Percentiles rank a stretch among this genome's conserved stretches.
These are phyloP conservation scores for Sinocyclocheilus rhinocerous DNA, from an alignment of 2,113 vertebrate species.

Conservation along the genomic window DNA sequence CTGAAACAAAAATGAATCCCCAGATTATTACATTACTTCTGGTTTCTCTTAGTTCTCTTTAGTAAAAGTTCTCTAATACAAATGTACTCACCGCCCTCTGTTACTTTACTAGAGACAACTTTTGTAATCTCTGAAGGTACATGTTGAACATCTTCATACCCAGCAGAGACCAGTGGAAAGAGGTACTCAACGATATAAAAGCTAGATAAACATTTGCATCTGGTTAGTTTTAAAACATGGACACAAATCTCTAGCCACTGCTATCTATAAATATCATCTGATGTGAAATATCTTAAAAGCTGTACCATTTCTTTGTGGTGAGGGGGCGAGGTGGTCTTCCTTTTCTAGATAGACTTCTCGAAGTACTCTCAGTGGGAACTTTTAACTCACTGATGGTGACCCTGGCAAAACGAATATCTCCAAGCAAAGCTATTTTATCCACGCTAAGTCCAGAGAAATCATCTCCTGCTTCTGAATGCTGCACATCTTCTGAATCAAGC, in stretches of 20 bases:
- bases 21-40: background rate
- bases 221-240: background rate
- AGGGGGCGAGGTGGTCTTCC: conserved; percentile 78
- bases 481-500: conserved; percentile 30
- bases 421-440: conserved; percentile 79
- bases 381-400: conserved; percentile 81
- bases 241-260: background rate
- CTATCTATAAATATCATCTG: background rate
- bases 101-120: conserved; percentile 84
- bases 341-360: conserved; percentile 65
- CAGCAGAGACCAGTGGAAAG: conserved; percentile 80
- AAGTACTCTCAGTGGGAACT: conserved; percentile 65
- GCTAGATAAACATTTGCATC: conserved; percentile 66
- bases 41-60: background rate
- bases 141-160: conserved; percentile 63
- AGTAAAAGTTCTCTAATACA: background rate
- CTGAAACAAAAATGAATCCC: conserved; percentile 69
- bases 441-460: conserved; percentile 62
- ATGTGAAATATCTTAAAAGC: background rate
- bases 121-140: conserved; percentile 76
- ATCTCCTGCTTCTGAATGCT: conserved; percentile 23
- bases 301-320: conserved; percentile 79
- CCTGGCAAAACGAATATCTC: conserved; percentile 74
- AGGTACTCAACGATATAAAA: conserved; percentile 91
- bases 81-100: conserved; percentile 76